phyloP scores from a whole-genome alignment of 2,888 invertebrate genomes.

The Cheilosia soror region DNA sequence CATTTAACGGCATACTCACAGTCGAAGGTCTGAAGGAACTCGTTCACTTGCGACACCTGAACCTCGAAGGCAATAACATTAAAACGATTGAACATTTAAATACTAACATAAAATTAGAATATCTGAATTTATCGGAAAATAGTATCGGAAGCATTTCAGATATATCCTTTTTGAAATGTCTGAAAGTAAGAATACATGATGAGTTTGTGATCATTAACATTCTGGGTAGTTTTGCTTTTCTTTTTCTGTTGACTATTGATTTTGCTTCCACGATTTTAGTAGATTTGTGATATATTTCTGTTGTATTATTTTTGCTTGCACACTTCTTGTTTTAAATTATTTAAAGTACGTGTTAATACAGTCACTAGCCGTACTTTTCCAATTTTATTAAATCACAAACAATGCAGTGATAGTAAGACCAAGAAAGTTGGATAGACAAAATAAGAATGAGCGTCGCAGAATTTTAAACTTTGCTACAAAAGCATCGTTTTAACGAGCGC shows the following conservation, averaged over 20 bases:
- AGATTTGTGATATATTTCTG: background rate
- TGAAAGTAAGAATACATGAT: constrained; percentile 88
- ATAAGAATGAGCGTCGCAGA: no score
- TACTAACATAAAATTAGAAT: constrained; percentile 91
- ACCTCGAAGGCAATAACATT: constrained; percentile 94
- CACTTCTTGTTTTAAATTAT: background rate
- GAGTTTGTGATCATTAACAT: constrained; percentile 25
- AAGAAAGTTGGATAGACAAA: no score
- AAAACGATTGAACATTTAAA: constrained; percentile 96
- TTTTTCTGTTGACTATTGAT: constrained; percentile 9
- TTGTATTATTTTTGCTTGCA: background rate
- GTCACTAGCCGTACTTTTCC: no score
- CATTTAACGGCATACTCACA: constrained; percentile 94
- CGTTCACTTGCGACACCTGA: constrained; percentile 90
- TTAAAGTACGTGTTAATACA: no score
- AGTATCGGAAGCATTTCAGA: constrained; percentile 93
- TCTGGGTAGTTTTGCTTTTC: constrained; percentile 25
- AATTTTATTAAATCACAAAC: no score
- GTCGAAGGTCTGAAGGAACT: constrained; percentile 96
- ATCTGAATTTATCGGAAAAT: constrained; percentile 95
- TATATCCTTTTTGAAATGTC: constrained; percentile 90
- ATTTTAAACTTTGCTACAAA: no score
- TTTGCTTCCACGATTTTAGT: background rate
- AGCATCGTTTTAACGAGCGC: no score
- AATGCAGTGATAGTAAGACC: no score